phyloP scores from a whole-genome alignment of 1,140 invertebrate genomes.

The Trachymyrmex cornetzi region DNA sequence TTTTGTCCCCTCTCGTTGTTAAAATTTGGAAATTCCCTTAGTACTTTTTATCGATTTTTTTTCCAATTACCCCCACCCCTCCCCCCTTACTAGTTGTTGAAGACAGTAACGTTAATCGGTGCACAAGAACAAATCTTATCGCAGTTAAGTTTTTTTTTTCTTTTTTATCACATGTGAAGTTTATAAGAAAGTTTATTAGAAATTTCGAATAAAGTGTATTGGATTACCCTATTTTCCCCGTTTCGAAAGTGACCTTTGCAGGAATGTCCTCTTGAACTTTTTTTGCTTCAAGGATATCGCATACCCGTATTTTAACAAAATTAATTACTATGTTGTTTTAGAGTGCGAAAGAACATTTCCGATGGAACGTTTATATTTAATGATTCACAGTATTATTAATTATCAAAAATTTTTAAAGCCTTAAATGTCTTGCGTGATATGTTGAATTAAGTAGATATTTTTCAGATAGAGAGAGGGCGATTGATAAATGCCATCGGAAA shows the following conservation, averaged over 20 bases:
- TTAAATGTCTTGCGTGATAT: neutral
- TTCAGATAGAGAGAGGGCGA: neutral
- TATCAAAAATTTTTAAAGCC: neutral
- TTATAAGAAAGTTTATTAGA: too few relatives aligned
- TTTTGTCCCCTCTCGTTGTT: slow-evolving; percentile 14
- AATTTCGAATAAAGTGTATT: slow-evolving; percentile 4
- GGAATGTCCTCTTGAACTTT: neutral
- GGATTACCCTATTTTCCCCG: neutral
- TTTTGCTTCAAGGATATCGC: slow-evolving; percentile 8
- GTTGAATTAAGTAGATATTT: slow-evolving; percentile 1
- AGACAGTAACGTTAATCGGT: slow-evolving; percentile 1
- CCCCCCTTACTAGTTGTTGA: neutral
- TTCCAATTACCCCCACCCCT: neutral
- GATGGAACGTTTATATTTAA: neutral
- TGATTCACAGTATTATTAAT: neutral
- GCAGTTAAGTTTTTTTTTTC: neutral
- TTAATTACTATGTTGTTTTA: neutral
- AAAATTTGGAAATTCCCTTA: slow-evolving; percentile 25
- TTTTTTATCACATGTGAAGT: neutral
- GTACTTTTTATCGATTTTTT: slow-evolving; percentile 35
- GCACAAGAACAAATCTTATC: slow-evolving; percentile 7
- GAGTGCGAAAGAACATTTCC: neutral
- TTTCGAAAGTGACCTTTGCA: neutral
- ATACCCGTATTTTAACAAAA: slow-evolving; percentile 10
- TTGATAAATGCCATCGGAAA: slow-evolving; percentile 44